Evolutionary conservation across 1,140 invertebrate species (phyloP).

Genomic region (Sitobion miscanthi): DNA sequence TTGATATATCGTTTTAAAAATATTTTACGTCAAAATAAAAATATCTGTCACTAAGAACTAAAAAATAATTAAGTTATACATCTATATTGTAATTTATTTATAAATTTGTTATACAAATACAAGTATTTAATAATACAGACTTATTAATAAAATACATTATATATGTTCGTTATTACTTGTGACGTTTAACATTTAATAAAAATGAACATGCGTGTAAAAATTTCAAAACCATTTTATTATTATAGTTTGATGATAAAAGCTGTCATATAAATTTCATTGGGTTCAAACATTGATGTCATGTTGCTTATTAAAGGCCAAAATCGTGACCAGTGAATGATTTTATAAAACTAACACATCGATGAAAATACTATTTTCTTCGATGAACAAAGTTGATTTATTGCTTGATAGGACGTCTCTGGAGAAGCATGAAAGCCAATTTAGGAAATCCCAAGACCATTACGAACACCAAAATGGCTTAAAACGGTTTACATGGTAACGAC

Average conservation of each 20-base stretch:
- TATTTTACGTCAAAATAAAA: neutral
- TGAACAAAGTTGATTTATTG: slow-evolving; percentile 36
- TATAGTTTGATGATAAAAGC: neutral
- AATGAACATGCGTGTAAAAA: neutral
- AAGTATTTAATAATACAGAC: neutral
- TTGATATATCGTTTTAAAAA: neutral
- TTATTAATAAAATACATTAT: neutral
- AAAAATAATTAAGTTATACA: neutral
- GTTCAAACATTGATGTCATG: neutral
- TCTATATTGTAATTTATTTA: neutral
- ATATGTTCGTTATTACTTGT: neutral
- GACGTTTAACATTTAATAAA: neutral
- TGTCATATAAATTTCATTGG: neutral
- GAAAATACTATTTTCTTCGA: slow-evolving; percentile 8
- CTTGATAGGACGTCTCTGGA: neutral
- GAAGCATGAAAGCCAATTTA: slow-evolving; percentile 3
- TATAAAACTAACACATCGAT: neutral
- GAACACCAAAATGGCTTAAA: neutral
- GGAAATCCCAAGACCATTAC: neutral
- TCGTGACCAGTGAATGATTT: slow-evolving; percentile 18
- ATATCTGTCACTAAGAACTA: neutral
- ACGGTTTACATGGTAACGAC: neutral
- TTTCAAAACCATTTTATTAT: neutral
- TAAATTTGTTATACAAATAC: neutral
- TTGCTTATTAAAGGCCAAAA: neutral